phyloP scores from a whole-genome alignment of 2,113 vertebrate species.

The Gymnogyps californianus region DNA sequence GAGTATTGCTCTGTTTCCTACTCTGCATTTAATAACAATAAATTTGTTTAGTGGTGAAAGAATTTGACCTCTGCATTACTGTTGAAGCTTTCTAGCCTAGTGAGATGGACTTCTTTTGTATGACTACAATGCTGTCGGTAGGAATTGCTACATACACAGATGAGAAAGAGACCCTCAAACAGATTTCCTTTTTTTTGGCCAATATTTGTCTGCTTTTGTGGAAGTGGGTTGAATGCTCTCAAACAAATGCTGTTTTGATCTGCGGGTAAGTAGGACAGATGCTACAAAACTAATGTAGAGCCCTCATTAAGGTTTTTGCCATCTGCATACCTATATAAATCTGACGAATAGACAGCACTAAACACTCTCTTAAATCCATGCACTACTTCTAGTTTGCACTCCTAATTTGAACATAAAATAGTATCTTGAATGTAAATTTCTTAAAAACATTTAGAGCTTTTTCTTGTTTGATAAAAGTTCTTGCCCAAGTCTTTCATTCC shows the following conservation, averaged over 20 bases:
- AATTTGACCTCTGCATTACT: neutral
- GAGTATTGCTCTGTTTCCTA: neutral
- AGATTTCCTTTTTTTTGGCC: neutral
- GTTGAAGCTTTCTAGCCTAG: neutral
- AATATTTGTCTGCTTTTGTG: neutral
- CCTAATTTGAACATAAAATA: neutral
- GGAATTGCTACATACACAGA: neutral
- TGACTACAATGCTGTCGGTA: neutral
- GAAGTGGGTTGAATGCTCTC: neutral
- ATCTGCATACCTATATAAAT: constrained; percentile 41
- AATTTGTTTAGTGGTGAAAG: neutral
- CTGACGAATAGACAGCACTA: neutral
- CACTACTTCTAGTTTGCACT: neutral
- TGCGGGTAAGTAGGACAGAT: neutral
- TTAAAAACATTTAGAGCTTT: neutral
- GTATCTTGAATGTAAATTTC: neutral
- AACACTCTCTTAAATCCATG: neutral
- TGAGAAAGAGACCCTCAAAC: neutral
- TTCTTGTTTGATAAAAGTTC: neutral
- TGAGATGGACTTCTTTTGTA: neutral
- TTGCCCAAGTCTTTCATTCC: neutral
- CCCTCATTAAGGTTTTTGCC: constrained; percentile 19
- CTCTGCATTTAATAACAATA: neutral
- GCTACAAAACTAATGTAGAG: neutral
- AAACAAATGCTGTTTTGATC: constrained; percentile 49